Evolutionary conservation across 2,888 invertebrate species (phyloP), one percentile per base, ranked within the genome.

Genomic region (Acleris cristana): DNA sequence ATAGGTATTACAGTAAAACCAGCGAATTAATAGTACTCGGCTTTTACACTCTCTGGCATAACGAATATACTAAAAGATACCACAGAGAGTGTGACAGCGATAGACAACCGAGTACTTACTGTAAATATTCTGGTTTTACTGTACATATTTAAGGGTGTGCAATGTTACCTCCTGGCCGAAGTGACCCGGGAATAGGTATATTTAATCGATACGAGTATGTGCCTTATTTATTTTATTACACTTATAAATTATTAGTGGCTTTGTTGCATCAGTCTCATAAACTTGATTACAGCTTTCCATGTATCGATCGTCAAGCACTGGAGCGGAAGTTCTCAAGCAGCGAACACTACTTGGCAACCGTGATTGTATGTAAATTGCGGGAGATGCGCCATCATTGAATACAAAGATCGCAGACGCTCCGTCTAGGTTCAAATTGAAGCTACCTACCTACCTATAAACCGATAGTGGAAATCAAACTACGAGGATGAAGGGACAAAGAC

Each of bases 321-420:
- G 34, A 58, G 59, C 59, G 51, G 59, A 60, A 51, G 58, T 67
- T 67, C 67, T 62, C 67, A 21, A 45, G 19, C 48, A 49, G 51
- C 61, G 23, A 62, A 45, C 59, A 59, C 57, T 45, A 58, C 62
- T 57, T 58, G 62, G 48, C 34, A 67, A 30, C 34, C 62, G 52
- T 67, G 63, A 67, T 67, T 67, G 67, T 67, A 67, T 67, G 67
- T 34, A 67, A 67, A 67, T 67, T 18, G 55, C 34, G 30, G 34
- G 52, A 67, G 62, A 57, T 67, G 53, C 45, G 23, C 62, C 52
- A 30, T 58, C 58, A 67, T 63, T 67, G 62, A 67, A 67, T 63
- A 58, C 53, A 53, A 62, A 67, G 58, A 62, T 51, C 65, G 60
- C 66, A 67, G 63, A 58, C 67, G 58, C 48, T 23, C 30, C 52